These are phyloP conservation scores for Oplegnathus fasciatus DNA, from an alignment of 2,113 vertebrate genomes.

Conservation along the genomic window DNA sequence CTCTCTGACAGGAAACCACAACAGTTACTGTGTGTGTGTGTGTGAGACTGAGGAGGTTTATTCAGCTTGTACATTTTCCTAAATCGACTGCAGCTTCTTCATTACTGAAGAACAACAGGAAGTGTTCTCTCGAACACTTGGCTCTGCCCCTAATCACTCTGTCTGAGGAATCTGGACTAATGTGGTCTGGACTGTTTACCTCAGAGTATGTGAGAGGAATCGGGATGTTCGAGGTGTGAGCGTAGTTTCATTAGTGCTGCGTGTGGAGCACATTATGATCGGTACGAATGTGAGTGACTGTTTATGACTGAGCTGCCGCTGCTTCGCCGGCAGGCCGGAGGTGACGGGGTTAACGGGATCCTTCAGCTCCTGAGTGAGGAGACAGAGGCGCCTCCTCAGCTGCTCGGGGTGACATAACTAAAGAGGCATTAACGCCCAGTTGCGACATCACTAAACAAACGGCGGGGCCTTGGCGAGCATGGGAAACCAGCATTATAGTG, in stretches of 20 bases:
- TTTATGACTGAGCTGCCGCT: background rate
- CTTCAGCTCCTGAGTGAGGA: constrained; percentile 24
- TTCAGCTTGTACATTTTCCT: constrained; percentile 44
- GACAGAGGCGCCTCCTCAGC: constrained; percentile 46
- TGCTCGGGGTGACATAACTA: constrained; percentile 78
- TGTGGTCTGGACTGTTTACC: constrained; percentile 33
- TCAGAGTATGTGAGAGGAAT: constrained; percentile 69
- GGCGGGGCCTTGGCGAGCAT: constrained; percentile 70
- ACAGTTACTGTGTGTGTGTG: constrained; percentile 26
- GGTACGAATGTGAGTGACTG: no score
- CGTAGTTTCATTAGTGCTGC: no score
- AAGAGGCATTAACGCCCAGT: constrained; percentile 81
- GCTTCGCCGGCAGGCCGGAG: background rate
- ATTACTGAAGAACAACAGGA: constrained; percentile 37
- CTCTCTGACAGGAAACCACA: no score
- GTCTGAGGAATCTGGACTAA: background rate
- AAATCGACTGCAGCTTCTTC: constrained; percentile 42
- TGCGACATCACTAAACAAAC: constrained; percentile 78
- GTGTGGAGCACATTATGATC: background rate
- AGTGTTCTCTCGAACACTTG: no score
- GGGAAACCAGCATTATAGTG: constrained; percentile 80
- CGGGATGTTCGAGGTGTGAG: constrained; percentile 13
- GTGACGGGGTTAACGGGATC: constrained; percentile 35
- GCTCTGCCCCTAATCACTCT: no score
- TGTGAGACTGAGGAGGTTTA: constrained; percentile 30